phyloP scores from a whole-genome alignment of 2,113 vertebrate species.

The Tricholaema leucomelas region DNA sequence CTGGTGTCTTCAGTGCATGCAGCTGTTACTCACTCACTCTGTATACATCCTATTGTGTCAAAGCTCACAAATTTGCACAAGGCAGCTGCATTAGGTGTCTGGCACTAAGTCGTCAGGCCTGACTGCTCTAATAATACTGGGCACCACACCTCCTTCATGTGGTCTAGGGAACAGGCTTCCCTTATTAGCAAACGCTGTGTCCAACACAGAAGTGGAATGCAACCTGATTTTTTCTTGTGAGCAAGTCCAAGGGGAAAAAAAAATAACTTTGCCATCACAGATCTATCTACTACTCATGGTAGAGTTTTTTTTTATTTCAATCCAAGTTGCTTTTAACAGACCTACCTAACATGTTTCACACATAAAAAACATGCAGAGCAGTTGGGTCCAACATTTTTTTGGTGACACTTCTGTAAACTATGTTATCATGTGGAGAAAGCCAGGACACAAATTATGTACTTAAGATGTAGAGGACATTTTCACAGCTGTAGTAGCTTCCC shows the following conservation, averaged over 20 bases:
- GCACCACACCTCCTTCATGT: background rate
- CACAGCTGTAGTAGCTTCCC: rapidly evolving
- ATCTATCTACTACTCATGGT: background rate
- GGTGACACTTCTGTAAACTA: background rate
- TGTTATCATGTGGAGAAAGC: background rate
- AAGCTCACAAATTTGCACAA: background rate
- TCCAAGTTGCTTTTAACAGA: background rate
- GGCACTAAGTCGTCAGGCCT: background rate
- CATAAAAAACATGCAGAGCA: background rate
- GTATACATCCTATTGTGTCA: background rate
- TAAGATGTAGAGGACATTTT: background rate
- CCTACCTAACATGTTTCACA: background rate
- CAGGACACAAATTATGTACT: background rate
- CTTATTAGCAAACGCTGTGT: background rate
- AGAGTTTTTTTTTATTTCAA: background rate
- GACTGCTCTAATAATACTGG: background rate
- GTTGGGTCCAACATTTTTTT: background rate
- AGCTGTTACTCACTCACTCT: background rate
- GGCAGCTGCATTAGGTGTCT: background rate
- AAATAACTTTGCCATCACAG: background rate
- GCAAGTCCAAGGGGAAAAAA: background rate
- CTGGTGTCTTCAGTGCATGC: background rate
- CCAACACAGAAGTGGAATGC: background rate
- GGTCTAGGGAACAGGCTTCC: no score
- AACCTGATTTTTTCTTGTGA: background rate